Percentiles rank a stretch among this genome's conserved stretches.
Conservation (phyloP, 2,113 vertebrate genomes). For the Herpetotheres cachinnans region DNA sequence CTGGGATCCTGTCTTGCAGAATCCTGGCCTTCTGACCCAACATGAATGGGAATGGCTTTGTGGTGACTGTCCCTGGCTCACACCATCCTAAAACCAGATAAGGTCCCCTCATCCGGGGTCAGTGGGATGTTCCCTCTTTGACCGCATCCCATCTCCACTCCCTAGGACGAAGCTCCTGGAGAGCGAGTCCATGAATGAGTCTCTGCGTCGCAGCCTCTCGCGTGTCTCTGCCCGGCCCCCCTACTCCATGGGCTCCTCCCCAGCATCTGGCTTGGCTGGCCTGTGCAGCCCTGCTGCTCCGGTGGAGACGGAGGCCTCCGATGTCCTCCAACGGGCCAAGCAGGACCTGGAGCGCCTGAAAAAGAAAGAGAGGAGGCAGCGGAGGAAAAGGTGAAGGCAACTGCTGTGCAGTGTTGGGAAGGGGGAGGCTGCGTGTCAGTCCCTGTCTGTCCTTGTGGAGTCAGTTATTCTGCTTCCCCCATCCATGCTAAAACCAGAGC, state of each 20-base stretch:
- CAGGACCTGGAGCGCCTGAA: slow-evolving; percentile 91
- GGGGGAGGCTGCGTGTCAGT: fast-evolving
- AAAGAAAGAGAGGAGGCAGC: slow-evolving; percentile 89
- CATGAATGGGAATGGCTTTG: not conserved
- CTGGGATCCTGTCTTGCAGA: not conserved
- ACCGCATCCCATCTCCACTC: not conserved
- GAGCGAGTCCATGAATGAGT: slow-evolving; percentile 96
- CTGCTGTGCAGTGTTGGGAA: not conserved
- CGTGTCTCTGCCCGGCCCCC: slow-evolving; percentile 78
- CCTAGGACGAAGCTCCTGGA: slow-evolving; percentile 90
- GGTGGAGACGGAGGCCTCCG: slow-evolving; percentile 85
- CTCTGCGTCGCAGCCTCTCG: slow-evolving; percentile 83
- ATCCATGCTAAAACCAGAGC: not conserved
- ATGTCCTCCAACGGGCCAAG: slow-evolving; percentile 89
- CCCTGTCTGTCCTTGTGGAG: not conserved
- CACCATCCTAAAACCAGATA: not conserved
- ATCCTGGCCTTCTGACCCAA: not conserved
- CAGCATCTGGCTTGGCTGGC: slow-evolving; percentile 51
- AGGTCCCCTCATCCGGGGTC: not conserved
- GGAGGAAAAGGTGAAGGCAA: slow-evolving; percentile 81
- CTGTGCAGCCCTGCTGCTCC: slow-evolving; percentile 72
- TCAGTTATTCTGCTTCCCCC: not conserved
- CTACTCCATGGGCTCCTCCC: slow-evolving; percentile 66
- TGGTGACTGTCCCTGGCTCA: not conserved
- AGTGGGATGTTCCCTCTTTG: not conserved